phyloP scores from a whole-genome alignment of 1,140 invertebrate species.

The Drosophila subobscura region DNA sequence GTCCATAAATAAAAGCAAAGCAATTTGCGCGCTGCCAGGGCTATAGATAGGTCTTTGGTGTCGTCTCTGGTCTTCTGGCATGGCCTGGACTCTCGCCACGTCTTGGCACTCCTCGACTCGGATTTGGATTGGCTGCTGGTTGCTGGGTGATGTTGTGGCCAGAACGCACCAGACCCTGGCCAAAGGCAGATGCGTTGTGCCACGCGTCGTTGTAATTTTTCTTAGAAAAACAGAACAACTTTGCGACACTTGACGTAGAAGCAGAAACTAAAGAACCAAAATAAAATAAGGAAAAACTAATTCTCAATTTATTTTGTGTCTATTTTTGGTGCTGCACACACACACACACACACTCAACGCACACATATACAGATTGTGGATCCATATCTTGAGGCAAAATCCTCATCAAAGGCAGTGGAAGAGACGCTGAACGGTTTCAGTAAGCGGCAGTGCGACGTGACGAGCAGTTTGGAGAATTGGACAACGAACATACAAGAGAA shows the following conservation, averaged over 20 bases:
- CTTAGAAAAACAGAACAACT: slow-evolving; percentile 38
- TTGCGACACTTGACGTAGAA: slow-evolving; percentile 56
- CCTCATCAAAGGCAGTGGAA: slow-evolving; percentile 88
- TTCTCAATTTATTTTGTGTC: slow-evolving; percentile 61
- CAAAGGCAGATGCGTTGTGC: slow-evolving; percentile 67
- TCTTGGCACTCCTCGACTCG: slow-evolving; percentile 34
- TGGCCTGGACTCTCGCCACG: slow-evolving; percentile 7
- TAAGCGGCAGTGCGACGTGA: slow-evolving; percentile 87
- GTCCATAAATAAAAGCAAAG: slow-evolving; percentile 78
- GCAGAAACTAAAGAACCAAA: slow-evolving; percentile 39
- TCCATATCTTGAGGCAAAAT: slow-evolving; percentile 89
- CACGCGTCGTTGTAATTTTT: slow-evolving; percentile 60
- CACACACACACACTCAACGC: too few species aligned
- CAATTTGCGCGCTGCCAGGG: slow-evolving; percentile 63
- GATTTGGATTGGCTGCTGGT: slow-evolving; percentile 3
- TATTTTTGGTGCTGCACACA: slow-evolving; percentile 66
- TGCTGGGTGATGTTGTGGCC: slow-evolving; percentile 2
- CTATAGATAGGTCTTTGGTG: slow-evolving; percentile 63
- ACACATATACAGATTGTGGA: slow-evolving; percentile 86
- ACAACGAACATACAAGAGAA: slow-evolving; percentile 87
- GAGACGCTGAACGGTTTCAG: slow-evolving; percentile 89
- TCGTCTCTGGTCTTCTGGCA: slow-evolving; percentile 3
- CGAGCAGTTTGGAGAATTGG: slow-evolving; percentile 89
- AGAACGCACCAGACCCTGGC: slow-evolving; percentile 71
- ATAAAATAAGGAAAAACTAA: slow-evolving; percentile 33